phyloP scores from a whole-genome alignment of 2,113 vertebrate genomes.

The Melanocharis versteri region DNA sequence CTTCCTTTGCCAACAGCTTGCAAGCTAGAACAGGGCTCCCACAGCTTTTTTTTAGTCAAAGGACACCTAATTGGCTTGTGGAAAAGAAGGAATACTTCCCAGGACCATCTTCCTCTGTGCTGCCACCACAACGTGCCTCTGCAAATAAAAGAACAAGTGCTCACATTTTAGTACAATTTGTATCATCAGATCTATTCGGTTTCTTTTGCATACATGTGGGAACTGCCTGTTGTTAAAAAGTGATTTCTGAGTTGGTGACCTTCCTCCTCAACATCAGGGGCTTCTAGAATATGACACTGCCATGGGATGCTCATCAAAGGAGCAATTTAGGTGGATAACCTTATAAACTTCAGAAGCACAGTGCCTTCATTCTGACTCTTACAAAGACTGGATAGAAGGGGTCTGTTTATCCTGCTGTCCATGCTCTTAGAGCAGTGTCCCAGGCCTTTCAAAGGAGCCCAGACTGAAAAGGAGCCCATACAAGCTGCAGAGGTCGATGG shows the following conservation, averaged over 20 bases:
- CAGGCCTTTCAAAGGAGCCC: background rate
- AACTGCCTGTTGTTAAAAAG: background rate
- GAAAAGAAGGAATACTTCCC: background rate
- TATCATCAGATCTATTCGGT: background rate
- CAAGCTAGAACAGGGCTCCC: accelerated
- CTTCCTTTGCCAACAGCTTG: background rate
- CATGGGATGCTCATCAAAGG: background rate
- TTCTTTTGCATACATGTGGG: background rate
- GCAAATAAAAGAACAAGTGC: background rate
- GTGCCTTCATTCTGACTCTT: background rate
- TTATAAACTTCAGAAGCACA: background rate
- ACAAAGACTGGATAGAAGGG: background rate
- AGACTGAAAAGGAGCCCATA: background rate
- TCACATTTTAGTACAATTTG: background rate
- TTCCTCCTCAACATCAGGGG: background rate
- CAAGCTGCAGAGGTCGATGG: accelerated
- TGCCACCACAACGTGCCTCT: background rate
- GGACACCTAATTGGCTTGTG: background rate
- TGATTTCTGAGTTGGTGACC: background rate
- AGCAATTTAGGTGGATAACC: background rate
- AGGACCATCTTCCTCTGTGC: background rate
- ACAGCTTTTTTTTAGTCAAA: background rate
- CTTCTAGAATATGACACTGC: background rate
- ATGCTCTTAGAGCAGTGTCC: background rate
- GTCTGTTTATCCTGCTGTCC: background rate